Base-by-base conservation (phyloP, 2,113 vertebrate species). In the Beaufortia kweichowensis region DNA sequence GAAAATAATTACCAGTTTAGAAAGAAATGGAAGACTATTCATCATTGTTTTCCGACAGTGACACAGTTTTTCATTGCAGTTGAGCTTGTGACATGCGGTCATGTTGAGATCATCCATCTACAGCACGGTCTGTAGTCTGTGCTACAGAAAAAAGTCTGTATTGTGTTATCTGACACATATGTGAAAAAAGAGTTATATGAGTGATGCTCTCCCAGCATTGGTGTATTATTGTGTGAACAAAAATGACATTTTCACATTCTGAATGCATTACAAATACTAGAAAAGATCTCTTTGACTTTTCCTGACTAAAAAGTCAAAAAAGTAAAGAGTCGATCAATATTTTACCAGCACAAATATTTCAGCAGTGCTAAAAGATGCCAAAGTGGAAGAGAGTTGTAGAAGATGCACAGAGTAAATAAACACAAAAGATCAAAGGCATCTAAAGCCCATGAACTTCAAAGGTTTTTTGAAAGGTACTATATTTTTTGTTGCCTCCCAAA, bases 391-490 rank as follows among this genome's bases (percentile, higher is more conserved):
- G 7, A 69, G 29, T 55, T 23, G 8, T 19, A 68, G 19, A 53
- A 33, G 50, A 48, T 53, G n/a, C 19, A 66, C 4, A 43, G 17
- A 48, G 19, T n/a, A 26, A 9, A 61, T 29, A 24, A 14, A 21
- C 48, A 53, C 6, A 7, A 19, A 26, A 68, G 24, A 69, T 63
- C 57, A 75, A 56, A 69, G 9, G 2, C 11, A 26, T 63, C 46
- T 6, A 21, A 56, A 56, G 28, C 31, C 26, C 61, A 75, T 23
- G 29, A 31, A 56, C 24, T 76, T 80, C n/a, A 80, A 60, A 68
- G 4, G 53, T 21, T 23, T 2, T 9, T 39, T 10, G 2, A 2
- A n/a, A 12, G 6, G 28, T 8, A 29, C 24, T 23, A 33, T 28
- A n/a, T 39, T 69, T 55, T 55, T 6, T 79, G 60, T 29, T 8